Percentiles rank a stretch among this genome's conserved stretches.
phyloP scores from a whole-genome alignment of 1,140 invertebrate genomes.

The Drosophila carrolli region DNA sequence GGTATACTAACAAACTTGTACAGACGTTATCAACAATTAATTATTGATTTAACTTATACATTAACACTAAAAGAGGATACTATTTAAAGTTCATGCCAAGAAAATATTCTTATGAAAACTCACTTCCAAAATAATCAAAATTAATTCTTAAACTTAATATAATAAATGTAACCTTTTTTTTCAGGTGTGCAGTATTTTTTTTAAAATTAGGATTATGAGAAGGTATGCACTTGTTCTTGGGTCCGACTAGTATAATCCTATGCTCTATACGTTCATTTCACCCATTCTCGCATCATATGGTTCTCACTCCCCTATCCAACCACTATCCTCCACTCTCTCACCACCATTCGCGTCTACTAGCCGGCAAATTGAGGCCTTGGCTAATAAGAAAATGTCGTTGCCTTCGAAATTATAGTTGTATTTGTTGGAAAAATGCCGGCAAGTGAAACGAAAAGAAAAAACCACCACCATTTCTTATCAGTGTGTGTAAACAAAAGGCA shows the following conservation, averaged over 20 bases:
- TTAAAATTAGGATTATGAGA: not conserved
- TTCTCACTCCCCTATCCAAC: not conserved
- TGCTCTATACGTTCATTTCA: not conserved
- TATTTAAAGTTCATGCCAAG: too few species aligned
- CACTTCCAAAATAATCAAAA: too few species aligned
- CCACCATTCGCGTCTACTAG: slow-evolving; percentile 5
- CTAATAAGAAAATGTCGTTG: slow-evolving; percentile 73
- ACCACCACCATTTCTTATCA: slow-evolving; percentile 40
- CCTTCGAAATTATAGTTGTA: slow-evolving; percentile 33
- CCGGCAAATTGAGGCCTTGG: slow-evolving; percentile 56
- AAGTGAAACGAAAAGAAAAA: slow-evolving; percentile 33
- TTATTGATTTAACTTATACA: too few species aligned
- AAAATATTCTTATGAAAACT: too few species aligned
- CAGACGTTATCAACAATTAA: too few species aligned
- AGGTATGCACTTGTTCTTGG: slow-evolving; percentile 10
- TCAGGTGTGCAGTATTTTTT: not conserved
- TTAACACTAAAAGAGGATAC: too few species aligned
- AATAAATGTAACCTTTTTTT: too few species aligned
- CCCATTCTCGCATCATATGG: slow-evolving; percentile 28
- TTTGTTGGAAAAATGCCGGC: slow-evolving; percentile 67
- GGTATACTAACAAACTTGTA: too few species aligned
- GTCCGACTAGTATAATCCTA: slow-evolving; percentile 13
- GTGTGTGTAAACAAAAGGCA: slow-evolving; percentile 52
- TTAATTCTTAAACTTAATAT: too few species aligned
- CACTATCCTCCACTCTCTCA: not conserved